These are phyloP conservation scores for Meganola albula DNA, from an alignment of 2,888 invertebrate species.

Conservation along the genomic window DNA sequence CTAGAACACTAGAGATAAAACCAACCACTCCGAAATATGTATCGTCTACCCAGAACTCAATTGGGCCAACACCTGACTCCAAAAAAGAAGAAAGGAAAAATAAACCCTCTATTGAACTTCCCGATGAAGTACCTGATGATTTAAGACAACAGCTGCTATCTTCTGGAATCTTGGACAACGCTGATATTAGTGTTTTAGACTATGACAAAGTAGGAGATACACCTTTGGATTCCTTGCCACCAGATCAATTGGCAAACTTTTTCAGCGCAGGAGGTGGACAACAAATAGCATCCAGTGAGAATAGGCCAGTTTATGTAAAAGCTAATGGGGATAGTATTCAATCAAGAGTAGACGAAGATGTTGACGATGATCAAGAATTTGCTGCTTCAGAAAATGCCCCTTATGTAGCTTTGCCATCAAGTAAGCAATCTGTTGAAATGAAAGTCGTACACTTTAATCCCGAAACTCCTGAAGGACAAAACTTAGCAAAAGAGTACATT, in stretches of 20 bases:
- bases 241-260: constrained; percentile 91
- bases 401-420: constrained; percentile 49
- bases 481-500: constrained; percentile 84
- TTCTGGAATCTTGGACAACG: constrained; percentile 91
- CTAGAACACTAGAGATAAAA: constrained; percentile 67
- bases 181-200: constrained; percentile 91
- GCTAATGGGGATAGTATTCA: constrained; percentile 79
- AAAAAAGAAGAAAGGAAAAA: constrained; percentile 76
- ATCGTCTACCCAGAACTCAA: constrained; percentile 67
- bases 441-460: constrained; percentile 91
- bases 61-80: constrained; percentile 59
- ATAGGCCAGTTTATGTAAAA: constrained; percentile 81
- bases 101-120: constrained; percentile 78
- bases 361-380: constrained; percentile 74
- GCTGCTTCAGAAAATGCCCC: constrained; percentile 76
- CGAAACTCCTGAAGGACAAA: constrained; percentile 83
- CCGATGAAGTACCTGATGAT: constrained; percentile 93
- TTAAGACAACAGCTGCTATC: constrained; percentile 88
- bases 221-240: constrained; percentile 87
- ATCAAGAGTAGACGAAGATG: constrained; percentile 63
- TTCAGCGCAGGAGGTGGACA: constrained; percentile 89
- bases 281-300: constrained; percentile 84
- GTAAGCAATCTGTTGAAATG: constrained; percentile 83
- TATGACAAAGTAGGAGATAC: constrained; percentile 93
- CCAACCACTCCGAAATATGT: constrained; percentile 71